These are phyloP conservation scores for Ormyrus rosae DNA, from an alignment of 2,888 invertebrate species.

Conservation along the genomic window DNA sequence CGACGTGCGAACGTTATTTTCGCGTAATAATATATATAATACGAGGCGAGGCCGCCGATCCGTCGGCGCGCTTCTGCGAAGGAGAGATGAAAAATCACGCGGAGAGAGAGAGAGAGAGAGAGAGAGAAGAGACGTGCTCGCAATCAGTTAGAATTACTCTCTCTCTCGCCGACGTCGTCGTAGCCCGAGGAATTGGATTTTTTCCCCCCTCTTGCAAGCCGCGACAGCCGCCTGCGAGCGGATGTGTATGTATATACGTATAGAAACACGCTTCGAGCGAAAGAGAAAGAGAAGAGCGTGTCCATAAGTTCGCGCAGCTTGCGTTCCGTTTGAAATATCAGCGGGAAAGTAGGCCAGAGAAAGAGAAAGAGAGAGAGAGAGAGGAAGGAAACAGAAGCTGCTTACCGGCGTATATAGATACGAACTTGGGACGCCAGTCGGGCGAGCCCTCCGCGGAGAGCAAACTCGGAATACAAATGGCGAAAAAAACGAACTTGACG, in stretches of 20 bases:
- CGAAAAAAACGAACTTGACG: slow-evolving; percentile 11
- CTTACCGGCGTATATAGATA: neutral
- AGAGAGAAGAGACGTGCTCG: too few relatives aligned
- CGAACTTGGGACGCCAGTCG: neutral
- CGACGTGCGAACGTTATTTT: neutral
- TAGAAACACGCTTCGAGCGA: neutral
- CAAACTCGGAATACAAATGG: slow-evolving; percentile 19
- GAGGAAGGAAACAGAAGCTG: neutral
- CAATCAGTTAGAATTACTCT: slow-evolving; percentile 16
- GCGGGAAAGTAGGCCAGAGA: slow-evolving; percentile 60
- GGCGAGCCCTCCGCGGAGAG: slow-evolving; percentile 13
- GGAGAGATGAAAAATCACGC: too few relatives aligned
- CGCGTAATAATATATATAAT: slow-evolving; percentile 15
- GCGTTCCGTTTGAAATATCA: slow-evolving; percentile 58
- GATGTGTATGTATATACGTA: neutral
- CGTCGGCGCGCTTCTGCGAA: too few relatives aligned
- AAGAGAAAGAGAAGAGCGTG: slow-evolving; percentile 25
- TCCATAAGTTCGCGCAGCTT: slow-evolving; percentile 36
- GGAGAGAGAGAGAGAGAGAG: too few relatives aligned
- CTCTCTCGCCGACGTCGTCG: neutral
- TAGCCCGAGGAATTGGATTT: slow-evolving; percentile 23
- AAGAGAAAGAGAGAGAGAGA: slow-evolving; percentile 37
- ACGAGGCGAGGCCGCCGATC: too few relatives aligned
- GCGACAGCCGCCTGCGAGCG: neutral
- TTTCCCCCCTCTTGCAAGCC: neutral